phyloP scores from a whole-genome alignment of 2,113 vertebrate species.

The Gasterosteus nipponicus region DNA sequence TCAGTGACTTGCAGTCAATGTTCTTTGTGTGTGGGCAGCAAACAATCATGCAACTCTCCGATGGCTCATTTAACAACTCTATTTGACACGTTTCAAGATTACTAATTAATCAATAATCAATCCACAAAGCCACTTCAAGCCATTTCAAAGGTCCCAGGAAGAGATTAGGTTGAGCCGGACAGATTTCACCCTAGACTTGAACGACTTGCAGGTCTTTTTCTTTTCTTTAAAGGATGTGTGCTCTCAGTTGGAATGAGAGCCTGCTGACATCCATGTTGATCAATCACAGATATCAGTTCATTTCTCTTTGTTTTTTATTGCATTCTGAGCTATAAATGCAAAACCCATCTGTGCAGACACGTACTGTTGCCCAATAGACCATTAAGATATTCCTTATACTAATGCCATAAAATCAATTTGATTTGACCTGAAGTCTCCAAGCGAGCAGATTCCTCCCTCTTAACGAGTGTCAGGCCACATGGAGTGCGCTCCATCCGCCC shows the following conservation, averaged over 20 bases:
- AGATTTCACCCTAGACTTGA: slow-evolving; percentile 1
- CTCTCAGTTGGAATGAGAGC: background rate
- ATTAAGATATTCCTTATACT: background rate
- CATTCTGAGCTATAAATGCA: background rate
- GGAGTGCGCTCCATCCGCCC: background rate
- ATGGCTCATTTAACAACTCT: slow-evolving; percentile 23
- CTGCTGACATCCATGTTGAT: background rate
- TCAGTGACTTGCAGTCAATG: slow-evolving; percentile 5
- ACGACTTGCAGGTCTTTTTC: background rate
- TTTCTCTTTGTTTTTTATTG: background rate
- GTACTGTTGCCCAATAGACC: background rate
- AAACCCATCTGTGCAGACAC: too few relatives aligned
- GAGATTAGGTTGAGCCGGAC: background rate
- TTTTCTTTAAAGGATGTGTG: background rate
- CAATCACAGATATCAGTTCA: background rate
- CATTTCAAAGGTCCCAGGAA: background rate
- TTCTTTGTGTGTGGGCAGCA: slow-evolving; percentile 8
- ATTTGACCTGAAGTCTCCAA: background rate
- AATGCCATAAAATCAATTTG: background rate
- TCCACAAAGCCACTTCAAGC: background rate
- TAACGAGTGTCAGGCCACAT: background rate
- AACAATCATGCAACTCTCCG: background rate
- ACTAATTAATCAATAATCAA: slow-evolving; percentile 35
- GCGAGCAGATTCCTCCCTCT: background rate
- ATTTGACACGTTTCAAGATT: slow-evolving; percentile 20